Base-by-base conservation (phyloP, 2,113 vertebrate genomes). In the Archocentrus centrarchus region DNA sequence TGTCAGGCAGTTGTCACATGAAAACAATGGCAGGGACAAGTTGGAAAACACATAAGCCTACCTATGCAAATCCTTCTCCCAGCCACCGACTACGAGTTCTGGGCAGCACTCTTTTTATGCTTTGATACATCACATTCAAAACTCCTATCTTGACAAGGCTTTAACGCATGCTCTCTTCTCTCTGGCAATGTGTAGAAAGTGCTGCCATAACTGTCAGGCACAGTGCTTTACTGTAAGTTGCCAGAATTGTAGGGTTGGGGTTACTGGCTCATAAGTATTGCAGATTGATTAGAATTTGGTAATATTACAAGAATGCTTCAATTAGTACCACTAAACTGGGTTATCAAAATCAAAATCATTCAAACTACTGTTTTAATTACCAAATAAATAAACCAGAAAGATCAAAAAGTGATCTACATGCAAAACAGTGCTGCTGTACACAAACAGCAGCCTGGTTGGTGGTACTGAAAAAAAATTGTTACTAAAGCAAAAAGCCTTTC, bases 1-100 rank as follows among this genome's bases (percentile, higher is more conserved):
- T 93, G 94, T 93, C 94, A 94, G 87, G 85, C 80, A 91, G 75
- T 88, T 94, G 93, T 92, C 93, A 93, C 84, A 88, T 80, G 87
- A 92, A 93, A 93, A 94, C 93, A 94, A 93, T 87, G 62, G 81
- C 75, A 81, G 59, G 88, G 91, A 91, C 37, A 76, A 89, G 88
- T 91, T 88, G 83, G 89, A 89, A 91, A 92, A 92, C 91, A 91
- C 91, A 91, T 79, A 85, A 90, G 90, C 89, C 87, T 88, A 94
- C 91, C 90, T 93, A 91, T 91, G 88, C 93, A 94, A 94, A 93
- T 92, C 84, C 87, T 82, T 77, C 88, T 60, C 86, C 84, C 87
- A 86, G 77, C 75, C 76, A 78, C 41, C 17, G 88, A 83, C 90
- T 89, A 85, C 73, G n/a, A 81, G 82, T 84, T 89, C 85, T 82